Base-by-base conservation (phyloP, 2,888 invertebrate species). In the Hyposoter dolosus region DNA sequence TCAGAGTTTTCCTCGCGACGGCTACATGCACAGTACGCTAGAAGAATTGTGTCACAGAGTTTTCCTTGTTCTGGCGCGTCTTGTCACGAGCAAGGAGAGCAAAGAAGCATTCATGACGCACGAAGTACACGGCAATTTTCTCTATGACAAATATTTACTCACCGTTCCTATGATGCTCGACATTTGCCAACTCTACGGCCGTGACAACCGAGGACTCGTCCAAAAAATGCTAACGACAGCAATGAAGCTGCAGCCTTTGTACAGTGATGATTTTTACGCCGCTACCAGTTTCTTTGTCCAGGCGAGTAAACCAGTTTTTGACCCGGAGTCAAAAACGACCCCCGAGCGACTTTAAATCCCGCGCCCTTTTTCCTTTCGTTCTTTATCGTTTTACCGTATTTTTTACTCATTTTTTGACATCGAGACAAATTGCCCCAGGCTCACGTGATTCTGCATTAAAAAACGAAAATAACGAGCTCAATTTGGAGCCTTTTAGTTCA, bases 141-240 rank as follows among this genome's bases (percentile, higher is more conserved):
- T 98, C 71, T 98, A 98, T 93, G 95, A 97, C 85, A 96, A 97
- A 89, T 98, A 96, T 93, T 94, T 98, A 87, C 96, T 98, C 90
- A 97, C 98, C n/a, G 95, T 98, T 87, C 97, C 98, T 0, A 96
- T 97, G 91, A 94, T 98, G 76, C 96, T 97, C 94, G 98, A 98
- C 92, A 93, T 98, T 15, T 96, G 97, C 91, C 95, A 96, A 60
- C 95, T 97, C 10, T 98, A 97, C 89, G 97, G 97, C 0, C 95
- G 95, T 69, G 96, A 96, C 72, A 98, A 98, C 91, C 91, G 92
- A 0, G 91, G 93, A 74, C 94, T 97, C 63, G 94, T 98, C 17
- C 93, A 95, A 0, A 95, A 96, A 89, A 95, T 98, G 88, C 92
- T 98, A 47, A 94, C 95, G 0, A 96, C 95, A 43, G 95, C 98